A percentile compares a stretch with the other conserved stretches of the same genome.
phyloP scores from a whole-genome alignment of 2,113 vertebrate species.

The Theristicus caerulescens region DNA sequence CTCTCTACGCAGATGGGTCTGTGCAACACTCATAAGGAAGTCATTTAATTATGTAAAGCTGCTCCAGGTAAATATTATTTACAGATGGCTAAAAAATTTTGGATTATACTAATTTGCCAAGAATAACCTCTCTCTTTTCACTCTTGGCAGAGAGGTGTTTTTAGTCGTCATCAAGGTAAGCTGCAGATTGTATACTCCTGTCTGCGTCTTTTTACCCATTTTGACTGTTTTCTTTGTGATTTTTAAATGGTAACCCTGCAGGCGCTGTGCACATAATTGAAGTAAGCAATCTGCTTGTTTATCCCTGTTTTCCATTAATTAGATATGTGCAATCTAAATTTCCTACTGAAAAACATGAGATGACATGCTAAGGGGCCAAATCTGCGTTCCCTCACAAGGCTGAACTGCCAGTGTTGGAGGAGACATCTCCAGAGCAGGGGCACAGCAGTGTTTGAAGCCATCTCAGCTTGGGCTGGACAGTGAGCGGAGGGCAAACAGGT shows the following conservation, averaged over 20 bases:
- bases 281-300: constrained; percentile 62
- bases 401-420: background rate
- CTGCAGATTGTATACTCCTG: background rate
- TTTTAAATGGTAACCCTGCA: constrained; percentile 39
- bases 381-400: background rate
- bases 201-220: background rate
- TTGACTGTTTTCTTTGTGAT: background rate
- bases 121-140: constrained; percentile 23
- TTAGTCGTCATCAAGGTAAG: background rate
- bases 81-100: constrained; percentile 52
- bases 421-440: background rate
- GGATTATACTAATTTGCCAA: constrained; percentile 52
- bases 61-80: constrained; percentile 71
- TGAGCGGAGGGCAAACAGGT: accelerated
- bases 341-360: background rate
- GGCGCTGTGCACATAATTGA: constrained; percentile 13
- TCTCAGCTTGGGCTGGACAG: background rate
- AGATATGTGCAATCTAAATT: constrained; percentile 26
- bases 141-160: background rate
- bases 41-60: constrained; percentile 62
- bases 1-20: constrained; percentile 34
- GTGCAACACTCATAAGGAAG: background rate
- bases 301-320: constrained; percentile 41
- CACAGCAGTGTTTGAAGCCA: background rate
- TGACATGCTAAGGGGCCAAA: background rate